These are phyloP conservation scores for Sciurus niger DNA, from an alignment of 2,113 vertebrate species.

Conservation along the genomic window DNA sequence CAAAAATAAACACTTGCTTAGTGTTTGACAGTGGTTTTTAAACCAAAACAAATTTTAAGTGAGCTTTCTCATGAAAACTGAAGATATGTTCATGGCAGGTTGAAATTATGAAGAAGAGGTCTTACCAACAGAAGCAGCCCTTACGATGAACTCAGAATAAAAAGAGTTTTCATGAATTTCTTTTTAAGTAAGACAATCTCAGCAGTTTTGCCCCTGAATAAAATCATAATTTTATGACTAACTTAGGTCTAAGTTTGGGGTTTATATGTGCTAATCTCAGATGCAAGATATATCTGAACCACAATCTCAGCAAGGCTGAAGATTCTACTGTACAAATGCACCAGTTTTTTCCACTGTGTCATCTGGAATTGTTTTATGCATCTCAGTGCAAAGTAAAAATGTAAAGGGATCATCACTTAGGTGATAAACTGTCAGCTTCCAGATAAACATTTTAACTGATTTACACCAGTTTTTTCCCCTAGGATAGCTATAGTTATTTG, in stretches of 20 bases:
- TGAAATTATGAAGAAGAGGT: not conserved
- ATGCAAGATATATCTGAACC: constrained; percentile 84
- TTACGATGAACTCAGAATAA: constrained; percentile 36
- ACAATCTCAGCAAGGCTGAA: constrained; percentile 83
- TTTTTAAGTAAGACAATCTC: constrained; percentile 34
- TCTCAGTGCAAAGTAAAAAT: constrained; percentile 86
- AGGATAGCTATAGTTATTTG: constrained; percentile 84
- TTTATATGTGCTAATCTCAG: constrained; percentile 85
- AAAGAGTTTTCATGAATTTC: constrained; percentile 37
- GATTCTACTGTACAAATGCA: constrained; percentile 77
- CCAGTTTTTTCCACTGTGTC: constrained; percentile 84
- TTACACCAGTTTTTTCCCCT: constrained; percentile 87
- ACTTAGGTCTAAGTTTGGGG: constrained; percentile 73
- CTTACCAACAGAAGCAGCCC: not conserved
- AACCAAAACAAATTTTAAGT: constrained; percentile 21
- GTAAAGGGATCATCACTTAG: constrained; percentile 87
- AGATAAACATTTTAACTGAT: constrained; percentile 87
- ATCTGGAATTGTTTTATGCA: constrained; percentile 86
- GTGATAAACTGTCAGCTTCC: constrained; percentile 86
- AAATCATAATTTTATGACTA: constrained; percentile 77
- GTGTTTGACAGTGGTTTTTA: constrained; percentile 19
- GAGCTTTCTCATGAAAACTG: constrained; percentile 4
- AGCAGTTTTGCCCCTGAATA: constrained; percentile 67
- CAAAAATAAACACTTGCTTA: constrained; percentile 56
- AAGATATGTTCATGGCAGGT: constrained; percentile 17